Evolutionary conservation across 2,113 vertebrate species (phyloP), one percentile per base, ranked within the genome.

Genomic region (Tretioscincus oriximinensis): DNA sequence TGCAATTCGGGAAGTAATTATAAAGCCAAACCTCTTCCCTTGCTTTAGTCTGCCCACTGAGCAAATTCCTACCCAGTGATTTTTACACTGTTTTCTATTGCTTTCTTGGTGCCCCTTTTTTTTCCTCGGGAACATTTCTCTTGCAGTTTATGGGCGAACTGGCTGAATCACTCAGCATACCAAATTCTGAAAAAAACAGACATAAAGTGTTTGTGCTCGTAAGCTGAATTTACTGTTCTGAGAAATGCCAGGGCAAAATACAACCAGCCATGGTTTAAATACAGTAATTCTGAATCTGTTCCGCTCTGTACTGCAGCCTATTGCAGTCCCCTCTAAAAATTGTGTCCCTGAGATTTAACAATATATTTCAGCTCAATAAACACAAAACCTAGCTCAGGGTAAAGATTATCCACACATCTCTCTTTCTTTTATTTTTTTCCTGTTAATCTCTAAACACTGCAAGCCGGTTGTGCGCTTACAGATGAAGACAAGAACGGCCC

Each of bases 381-480:
- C 45, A 9, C 35, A 45, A 75, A 75, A 10, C 12, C 49, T 45
- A 6, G 4, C 47, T 74, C 75, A 73, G 31, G 31, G 11, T 8
- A 29, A 51, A 20, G 31, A 45, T 29, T 28, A 58, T 14, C 14
- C 54, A 58, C 54, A 58, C 54, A 58, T 18, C 4, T 16, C 24
- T 10, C 7, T 7, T 18, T 41, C 31, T 26, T n/a, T 6, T 11
- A 6, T 49, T 22, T 4, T 58, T 9, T 75, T 4, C 1, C 21
- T 79, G 22, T 1, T 85, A 83, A 83, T 84, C 72, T 65, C 65
- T 9, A 0, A 72, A 2, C 24, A 20, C 14, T 24, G 31, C 1
- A 61, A 45, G 73, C 84, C 86, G 82, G 60, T 35, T 51, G 72
- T 29, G 54, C 66, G 76, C 73, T 70, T 73, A 73, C 49, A 60